phyloP scores from a whole-genome alignment of 2,797 vertebrate species.

The Cichlasoma orientale region DNA sequence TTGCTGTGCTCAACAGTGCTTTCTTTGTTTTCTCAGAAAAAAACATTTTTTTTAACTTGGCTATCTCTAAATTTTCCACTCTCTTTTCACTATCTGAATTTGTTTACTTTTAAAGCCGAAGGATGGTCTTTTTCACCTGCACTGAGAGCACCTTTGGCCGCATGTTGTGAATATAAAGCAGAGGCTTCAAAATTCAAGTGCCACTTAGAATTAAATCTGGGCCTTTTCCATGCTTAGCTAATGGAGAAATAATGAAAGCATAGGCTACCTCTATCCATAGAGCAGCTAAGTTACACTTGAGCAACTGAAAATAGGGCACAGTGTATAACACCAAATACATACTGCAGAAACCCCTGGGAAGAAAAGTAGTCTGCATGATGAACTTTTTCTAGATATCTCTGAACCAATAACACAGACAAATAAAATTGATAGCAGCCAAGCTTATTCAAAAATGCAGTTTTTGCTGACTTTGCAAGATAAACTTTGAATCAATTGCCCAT shows the following conservation, averaged over 20 bases:
- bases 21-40: background rate
- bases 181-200: too few species aligned
- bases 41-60: background rate
- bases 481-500: slow-evolving; percentile 23
- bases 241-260: background rate
- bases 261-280: background rate
- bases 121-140: background rate
- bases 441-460: slow-evolving; percentile 17
- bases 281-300: background rate
- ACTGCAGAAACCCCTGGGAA: background rate
- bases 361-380: background rate
- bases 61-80: background rate
- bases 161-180: too few species aligned
- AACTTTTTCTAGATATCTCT: background rate
- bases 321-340: background rate
- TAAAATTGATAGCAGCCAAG: background rate
- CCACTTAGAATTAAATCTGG: too few species aligned
- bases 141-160: too few species aligned
- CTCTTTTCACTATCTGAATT: background rate
- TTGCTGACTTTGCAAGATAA: slow-evolving; percentile 23
- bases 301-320: background rate
- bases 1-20: background rate
- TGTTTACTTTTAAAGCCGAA: background rate
- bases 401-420: slow-evolving; percentile 3
- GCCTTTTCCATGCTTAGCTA: background rate